Percentiles rank a stretch among this genome's conserved stretches.
Conservation (phyloP, 2,888 invertebrate genomes). For the Palloptera scutellata region DNA sequence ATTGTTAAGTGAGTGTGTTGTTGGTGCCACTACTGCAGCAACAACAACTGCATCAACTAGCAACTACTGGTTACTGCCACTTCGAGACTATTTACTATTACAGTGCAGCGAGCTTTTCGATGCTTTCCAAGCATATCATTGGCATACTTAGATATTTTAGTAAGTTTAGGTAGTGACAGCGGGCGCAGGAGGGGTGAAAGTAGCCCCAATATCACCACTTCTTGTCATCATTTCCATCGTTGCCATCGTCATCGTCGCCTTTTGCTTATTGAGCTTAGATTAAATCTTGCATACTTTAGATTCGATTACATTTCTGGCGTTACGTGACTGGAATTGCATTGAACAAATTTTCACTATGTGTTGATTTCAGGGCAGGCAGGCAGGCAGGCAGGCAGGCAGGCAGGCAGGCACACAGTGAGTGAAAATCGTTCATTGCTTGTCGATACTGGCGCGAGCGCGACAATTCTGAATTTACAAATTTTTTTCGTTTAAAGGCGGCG, state of each 20-base stretch:
- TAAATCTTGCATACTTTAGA: slow-evolving; percentile 45
- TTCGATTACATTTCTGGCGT: slow-evolving; percentile 41
- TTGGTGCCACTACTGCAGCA: no score
- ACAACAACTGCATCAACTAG: no score
- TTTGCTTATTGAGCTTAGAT: slow-evolving; percentile 41
- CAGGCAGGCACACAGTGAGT: not conserved
- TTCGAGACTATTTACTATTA: no score
- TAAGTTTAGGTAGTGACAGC: no score
- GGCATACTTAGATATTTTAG: no score
- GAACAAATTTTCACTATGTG: not conserved
- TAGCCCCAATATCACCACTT: no score
- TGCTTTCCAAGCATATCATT: no score
- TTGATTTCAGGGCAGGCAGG: slow-evolving; percentile 3
- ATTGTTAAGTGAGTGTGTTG: no score
- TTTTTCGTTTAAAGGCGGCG: not conserved
- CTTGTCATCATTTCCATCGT: no score
- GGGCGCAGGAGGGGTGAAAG: no score
- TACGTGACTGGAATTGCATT: slow-evolving; percentile 41
- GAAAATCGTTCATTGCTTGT: not conserved
- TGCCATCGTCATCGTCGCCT: slow-evolving; percentile 14
- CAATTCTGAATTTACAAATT: slow-evolving; percentile 1
- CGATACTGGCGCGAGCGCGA: not conserved
- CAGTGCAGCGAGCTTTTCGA: no score
- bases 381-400: not conserved
- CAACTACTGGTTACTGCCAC: no score